Evolutionary conservation across 2,888 invertebrate species (phyloP).

Genomic region (Dermolepida albohirtum): DNA sequence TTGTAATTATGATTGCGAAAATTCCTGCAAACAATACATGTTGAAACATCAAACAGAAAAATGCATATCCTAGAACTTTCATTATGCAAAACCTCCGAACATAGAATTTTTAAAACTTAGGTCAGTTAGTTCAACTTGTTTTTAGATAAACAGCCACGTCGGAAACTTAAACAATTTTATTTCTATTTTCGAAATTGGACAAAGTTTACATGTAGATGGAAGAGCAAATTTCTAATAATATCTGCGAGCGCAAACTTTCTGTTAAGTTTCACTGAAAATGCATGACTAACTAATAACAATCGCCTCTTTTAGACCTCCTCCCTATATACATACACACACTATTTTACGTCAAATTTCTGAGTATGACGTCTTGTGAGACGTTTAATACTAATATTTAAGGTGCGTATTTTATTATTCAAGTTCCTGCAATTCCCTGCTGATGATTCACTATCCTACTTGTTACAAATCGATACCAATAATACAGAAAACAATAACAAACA

Average conservation of each 20-base stretch:
- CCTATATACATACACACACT: no score
- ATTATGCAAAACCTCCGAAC: no score
- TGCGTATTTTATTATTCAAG: slow-evolving; percentile 15
- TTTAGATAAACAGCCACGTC: neutral
- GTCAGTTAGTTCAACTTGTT: no score
- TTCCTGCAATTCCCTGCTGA: slow-evolving; percentile 12
- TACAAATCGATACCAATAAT: slow-evolving; percentile 17
- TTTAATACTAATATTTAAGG: slow-evolving; percentile 28
- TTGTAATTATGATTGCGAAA: no score
- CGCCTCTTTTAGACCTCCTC: slow-evolving; percentile 16
- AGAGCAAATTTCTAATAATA: slow-evolving; percentile 24
- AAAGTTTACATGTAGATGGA: slow-evolving; percentile 4
- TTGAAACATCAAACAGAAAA: no score
- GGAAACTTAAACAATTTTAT: slow-evolving; percentile 18
- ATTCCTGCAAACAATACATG: no score
- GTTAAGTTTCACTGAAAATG: slow-evolving; percentile 29
- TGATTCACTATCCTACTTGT: slow-evolving; percentile 27
- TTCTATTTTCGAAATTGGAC: slow-evolving; percentile 23
- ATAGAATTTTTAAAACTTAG: no score
- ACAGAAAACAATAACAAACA: slow-evolving; percentile 31
- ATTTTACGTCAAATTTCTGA: slow-evolving; percentile 23
- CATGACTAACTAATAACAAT: slow-evolving; percentile 18
- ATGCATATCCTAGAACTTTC: no score
- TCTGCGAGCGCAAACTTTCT: slow-evolving; percentile 12
- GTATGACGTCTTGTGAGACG: slow-evolving; percentile 13